Conservation (phyloP, 2,888 invertebrate species). For the Ectemnius cavifrons region DNA sequence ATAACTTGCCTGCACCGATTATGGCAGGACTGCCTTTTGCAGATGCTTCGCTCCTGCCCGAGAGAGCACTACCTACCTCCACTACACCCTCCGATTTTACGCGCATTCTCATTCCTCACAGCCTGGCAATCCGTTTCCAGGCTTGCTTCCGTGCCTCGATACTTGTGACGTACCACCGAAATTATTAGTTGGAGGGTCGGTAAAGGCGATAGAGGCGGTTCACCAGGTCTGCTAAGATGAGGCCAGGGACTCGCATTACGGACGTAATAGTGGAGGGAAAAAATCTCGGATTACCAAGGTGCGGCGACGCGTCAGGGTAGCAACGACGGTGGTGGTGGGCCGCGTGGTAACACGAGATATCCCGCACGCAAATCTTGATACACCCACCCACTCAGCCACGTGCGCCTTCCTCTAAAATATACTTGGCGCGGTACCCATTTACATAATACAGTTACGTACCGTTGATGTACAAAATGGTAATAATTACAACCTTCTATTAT, state of each 20-base stretch:
- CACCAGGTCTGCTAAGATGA: background rate
- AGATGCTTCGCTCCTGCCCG: slow-evolving; percentile 46
- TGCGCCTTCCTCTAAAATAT: slow-evolving; percentile 56
- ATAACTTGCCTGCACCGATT: slow-evolving; percentile 62
- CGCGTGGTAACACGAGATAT: slow-evolving; percentile 64
- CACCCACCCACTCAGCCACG: slow-evolving; percentile 50
- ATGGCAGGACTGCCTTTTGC: slow-evolving; percentile 61
- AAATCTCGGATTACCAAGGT: slow-evolving; percentile 48
- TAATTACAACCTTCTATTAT: slow-evolving; percentile 3
- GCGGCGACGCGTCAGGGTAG: background rate
- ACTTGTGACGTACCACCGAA: no score
- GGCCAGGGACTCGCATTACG: slow-evolving; percentile 43
- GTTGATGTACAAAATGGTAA: slow-evolving; percentile 40
- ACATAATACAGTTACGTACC: slow-evolving; percentile 64
- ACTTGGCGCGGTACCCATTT: slow-evolving; percentile 59
- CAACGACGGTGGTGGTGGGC: slow-evolving; percentile 15
- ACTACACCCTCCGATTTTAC: slow-evolving; percentile 38
- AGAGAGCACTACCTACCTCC: slow-evolving; percentile 8
- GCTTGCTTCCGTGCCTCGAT: background rate
- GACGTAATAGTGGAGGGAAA: slow-evolving; percentile 51
- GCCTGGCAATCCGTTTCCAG: background rate
- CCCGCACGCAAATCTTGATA: slow-evolving; percentile 70
- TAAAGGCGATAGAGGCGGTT: background rate
- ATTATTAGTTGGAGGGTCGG: background rate
- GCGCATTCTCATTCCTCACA: background rate